A percentile compares a stretch with the other conserved stretches of the same genome.
These are phyloP conservation scores for Trididemnum miniatum DNA, from an alignment of 23 tunicate genomes.

Conservation along the genomic window DNA sequence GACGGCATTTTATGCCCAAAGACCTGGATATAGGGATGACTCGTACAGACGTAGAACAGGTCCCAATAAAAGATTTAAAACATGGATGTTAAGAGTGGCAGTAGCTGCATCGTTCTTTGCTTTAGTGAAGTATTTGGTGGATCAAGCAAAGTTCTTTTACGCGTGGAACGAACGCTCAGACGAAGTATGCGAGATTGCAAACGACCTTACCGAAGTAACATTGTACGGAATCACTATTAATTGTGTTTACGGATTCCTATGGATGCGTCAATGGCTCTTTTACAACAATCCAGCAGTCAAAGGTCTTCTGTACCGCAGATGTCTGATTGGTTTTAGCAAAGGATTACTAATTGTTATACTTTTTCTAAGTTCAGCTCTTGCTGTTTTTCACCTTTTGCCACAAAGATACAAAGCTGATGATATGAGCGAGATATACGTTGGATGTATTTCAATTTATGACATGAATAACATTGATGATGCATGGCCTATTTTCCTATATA, in stretches of 20 bases:
- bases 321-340: constrained; percentile 48
- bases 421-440: constrained; percentile 18
- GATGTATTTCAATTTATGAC: constrained; percentile 71
- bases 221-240: constrained; percentile 39
- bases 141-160: constrained; percentile 70
- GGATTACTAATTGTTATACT: constrained; percentile 25
- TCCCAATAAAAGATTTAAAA: constrained; percentile 12
- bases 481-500: constrained; percentile 66
- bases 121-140: constrained; percentile 49
- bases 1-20: background rate
- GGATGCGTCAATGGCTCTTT: constrained; percentile 88
- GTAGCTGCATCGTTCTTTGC: constrained; percentile 39
- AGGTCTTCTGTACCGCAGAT: constrained; percentile 42
- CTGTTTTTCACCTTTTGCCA: constrained; percentile 55
- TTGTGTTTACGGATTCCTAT: constrained; percentile 61
- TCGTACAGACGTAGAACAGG: background rate
- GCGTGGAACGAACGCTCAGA: constrained; percentile 74
- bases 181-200: constrained; percentile 54
- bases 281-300: constrained; percentile 76
- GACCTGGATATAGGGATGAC: background rate
- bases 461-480: constrained; percentile 38
- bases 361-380: background rate
- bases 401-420: constrained; percentile 42
- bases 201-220: constrained; percentile 68
- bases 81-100: constrained; percentile 52